Conservation (phyloP, 30 jellyfish, hydroid and myxozoan species). For the Chrysaora quinquecirrha region DNA sequence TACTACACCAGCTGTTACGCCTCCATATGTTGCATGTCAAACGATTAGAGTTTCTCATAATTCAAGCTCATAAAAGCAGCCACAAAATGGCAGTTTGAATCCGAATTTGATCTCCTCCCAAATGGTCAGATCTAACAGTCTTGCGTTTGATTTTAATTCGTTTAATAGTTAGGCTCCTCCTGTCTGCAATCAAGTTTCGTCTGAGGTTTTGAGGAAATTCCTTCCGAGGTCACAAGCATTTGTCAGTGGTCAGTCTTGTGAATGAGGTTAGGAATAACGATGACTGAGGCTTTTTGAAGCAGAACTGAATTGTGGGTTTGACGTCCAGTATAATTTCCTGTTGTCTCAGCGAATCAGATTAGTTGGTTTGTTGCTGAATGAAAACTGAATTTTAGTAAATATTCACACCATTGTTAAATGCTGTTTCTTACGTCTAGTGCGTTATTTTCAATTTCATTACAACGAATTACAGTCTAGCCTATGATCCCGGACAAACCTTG, state of each 20-base stretch:
- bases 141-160: background rate
- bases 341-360: background rate
- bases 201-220: background rate
- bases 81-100: too few species aligned
- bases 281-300: background rate
- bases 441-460: too few species aligned
- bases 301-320: background rate
- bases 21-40: too few species aligned
- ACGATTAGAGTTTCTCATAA: too few species aligned
- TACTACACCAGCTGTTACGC: too few species aligned
- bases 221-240: background rate
- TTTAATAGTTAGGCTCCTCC: background rate
- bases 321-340: background rate
- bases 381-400: background rate
- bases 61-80: too few species aligned
- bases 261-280: background rate
- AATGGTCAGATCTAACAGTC: slow-evolving; percentile 1
- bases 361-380: background rate
- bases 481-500: too few species aligned
- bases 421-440: too few species aligned
- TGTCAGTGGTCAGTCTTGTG: background rate
- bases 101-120: too few species aligned
- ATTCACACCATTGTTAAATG: background rate
- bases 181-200: background rate
- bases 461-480: too few species aligned